phyloP scores from a whole-genome alignment of 1,140 invertebrate genomes.

The Anagrus nilaparvatae region DNA sequence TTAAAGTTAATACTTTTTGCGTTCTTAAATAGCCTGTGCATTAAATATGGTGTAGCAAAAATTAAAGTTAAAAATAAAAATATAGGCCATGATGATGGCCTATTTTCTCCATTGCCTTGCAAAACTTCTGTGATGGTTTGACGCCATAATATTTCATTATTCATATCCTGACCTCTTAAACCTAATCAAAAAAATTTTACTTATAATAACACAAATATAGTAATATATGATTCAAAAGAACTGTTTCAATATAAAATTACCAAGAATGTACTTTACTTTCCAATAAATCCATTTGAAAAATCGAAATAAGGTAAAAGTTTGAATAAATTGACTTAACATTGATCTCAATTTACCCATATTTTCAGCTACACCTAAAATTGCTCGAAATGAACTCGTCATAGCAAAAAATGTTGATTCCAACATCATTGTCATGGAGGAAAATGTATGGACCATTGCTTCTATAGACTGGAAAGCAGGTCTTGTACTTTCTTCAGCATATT shows the following conservation, averaged over 20 bases:
- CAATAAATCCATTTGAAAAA: constrained; percentile 69
- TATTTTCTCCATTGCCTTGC: constrained; percentile 25
- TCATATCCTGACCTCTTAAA: constrained; percentile 41
- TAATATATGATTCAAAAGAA: constrained; percentile 20
- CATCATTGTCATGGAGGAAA: constrained; percentile 91
- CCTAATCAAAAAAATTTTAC: constrained; percentile 19
- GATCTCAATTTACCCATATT: constrained; percentile 77
- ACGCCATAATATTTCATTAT: constrained; percentile 32
- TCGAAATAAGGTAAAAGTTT: constrained; percentile 70
- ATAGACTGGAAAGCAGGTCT: constrained; percentile 88
- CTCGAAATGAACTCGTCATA: constrained; percentile 87
- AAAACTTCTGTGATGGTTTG: constrained; percentile 31
- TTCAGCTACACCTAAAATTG: constrained; percentile 89
- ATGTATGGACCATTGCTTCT: constrained; percentile 82
- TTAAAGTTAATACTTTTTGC: constrained; percentile 29
- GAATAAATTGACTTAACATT: constrained; percentile 76
- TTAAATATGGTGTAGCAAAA: constrained; percentile 81
- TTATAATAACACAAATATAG: constrained; percentile 9
- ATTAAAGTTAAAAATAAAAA: constrained; percentile 78
- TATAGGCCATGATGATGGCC: constrained; percentile 54
- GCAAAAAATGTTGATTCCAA: constrained; percentile 92
- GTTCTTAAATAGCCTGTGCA: constrained; percentile 69
- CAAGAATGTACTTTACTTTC: constrained; percentile 59
- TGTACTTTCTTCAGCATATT: constrained; percentile 83
- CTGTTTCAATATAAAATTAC: constrained; percentile 40